A percentile compares a stretch with the other conserved stretches of the same genome.
These are phyloP conservation scores for Molossus alvarezi DNA, from an alignment of 2,797 vertebrate species.

Conservation along the genomic window DNA sequence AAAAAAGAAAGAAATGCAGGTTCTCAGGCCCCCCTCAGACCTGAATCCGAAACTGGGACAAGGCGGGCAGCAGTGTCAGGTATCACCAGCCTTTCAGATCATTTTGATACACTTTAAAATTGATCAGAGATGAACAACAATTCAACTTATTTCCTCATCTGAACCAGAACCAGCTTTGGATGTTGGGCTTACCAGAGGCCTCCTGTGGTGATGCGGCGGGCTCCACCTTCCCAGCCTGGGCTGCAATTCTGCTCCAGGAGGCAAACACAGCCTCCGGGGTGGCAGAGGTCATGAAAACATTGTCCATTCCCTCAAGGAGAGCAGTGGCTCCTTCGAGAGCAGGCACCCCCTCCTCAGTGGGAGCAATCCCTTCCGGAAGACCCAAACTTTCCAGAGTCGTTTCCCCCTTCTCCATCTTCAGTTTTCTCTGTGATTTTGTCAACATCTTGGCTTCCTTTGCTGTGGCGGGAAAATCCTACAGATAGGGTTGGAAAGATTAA, in stretches of 20 bases:
- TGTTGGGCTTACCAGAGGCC: neutral
- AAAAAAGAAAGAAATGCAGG: neutral
- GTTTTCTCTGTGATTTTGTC: neutral
- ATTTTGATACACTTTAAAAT: neutral
- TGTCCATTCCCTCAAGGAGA: conserved; percentile 32
- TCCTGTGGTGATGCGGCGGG: accelerated
- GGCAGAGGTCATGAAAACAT: neutral
- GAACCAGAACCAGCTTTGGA: neutral
- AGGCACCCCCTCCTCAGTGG: neutral
- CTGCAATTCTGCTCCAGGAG: conserved; percentile 72
- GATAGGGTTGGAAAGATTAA: conserved; percentile 4
- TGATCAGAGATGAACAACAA: neutral
- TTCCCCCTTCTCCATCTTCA: neutral
- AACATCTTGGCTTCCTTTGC: conserved; percentile 71
- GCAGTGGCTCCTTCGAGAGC: neutral
- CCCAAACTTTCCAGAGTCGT: neutral
- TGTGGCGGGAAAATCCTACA: conserved; percentile 67
- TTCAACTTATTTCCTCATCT: neutral
- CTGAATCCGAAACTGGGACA: neutral
- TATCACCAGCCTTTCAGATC: neutral
- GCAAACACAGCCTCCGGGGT: conserved; percentile 28
- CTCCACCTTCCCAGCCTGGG: neutral
- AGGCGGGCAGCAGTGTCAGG: neutral
- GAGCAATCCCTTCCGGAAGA: neutral
- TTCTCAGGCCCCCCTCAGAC: neutral